Evolutionary conservation across 2,888 invertebrate species (phyloP), one percentile per base, ranked within the genome.

Genomic region (Spodoptera picta): DNA sequence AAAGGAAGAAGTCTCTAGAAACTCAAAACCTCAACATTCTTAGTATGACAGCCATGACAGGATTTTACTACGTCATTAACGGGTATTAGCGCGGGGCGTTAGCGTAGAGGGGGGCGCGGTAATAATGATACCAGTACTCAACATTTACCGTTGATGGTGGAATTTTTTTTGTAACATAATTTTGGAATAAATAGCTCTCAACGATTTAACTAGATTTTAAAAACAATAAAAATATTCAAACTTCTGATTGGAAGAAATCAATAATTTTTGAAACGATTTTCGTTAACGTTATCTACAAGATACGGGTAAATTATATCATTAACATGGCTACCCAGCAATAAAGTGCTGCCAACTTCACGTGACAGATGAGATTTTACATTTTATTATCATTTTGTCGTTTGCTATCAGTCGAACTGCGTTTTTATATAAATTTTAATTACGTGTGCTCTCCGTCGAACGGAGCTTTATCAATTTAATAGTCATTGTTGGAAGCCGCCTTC

Each of bases 401-500:
- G 84, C 80, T 83, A 85, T 84, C 84, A 85, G 79, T 84, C 80
- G 84, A 76, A 84, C 79, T 84, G 81, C 85, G 82, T 27, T 82
- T 19, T 83, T 81, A 84, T 82, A 82, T 84, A 59, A 73, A 73
- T 75, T 83, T 73, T 73, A 80, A 77, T 80, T 82, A 73, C 76
- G 79, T 78, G 68, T 76, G 64, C 63, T 62, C 80, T 78, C 61
- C 80, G 69, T 75, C 74, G 74, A 62, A 81, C 76, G 77, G 77
- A 70, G 77, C 86, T 86, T 89, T 89, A 88, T 88, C 86, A 83
- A 68, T 79, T 73, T 74, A 71, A 75, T 79, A 77, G 58, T 88
- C 90, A 87, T 86, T 88, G 88, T 92, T 90, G 88, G 81, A 82
- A 89, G 92, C 86, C 81, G 90, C 90, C 95, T 95, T 95, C 94